A percentile compares a stretch with the other conserved stretches of the same genome.
Evolutionary conservation across 2,113 vertebrate species (phyloP).

Genomic region (Synchiropus splendidus): DNA sequence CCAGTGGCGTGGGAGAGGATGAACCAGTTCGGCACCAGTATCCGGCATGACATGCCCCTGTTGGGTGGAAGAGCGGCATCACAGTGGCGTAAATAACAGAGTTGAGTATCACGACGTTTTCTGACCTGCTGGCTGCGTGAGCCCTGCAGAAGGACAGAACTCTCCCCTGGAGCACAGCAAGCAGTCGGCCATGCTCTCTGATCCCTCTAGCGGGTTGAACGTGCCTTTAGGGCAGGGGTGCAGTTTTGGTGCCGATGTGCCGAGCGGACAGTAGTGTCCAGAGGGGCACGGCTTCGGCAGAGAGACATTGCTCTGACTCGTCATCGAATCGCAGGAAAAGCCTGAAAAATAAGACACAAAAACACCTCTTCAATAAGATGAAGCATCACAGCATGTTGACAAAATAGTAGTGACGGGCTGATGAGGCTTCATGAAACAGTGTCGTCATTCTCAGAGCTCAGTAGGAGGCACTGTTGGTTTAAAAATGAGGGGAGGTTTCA

Average conservation of each 20-base stretch:
- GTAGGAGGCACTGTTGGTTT: too few relatives aligned
- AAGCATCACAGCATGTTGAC: not conserved
- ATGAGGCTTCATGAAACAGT: too few relatives aligned
- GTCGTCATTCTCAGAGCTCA: too few relatives aligned
- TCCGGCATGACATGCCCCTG: slow-evolving; percentile 76
- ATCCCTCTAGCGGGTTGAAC: slow-evolving; percentile 63
- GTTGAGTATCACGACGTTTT: slow-evolving; percentile 1
- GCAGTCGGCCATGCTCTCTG: slow-evolving; percentile 59
- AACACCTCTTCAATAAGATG: not conserved
- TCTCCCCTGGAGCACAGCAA: slow-evolving; percentile 73
- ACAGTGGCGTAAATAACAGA: slow-evolving; percentile 1
- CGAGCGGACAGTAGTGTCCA: slow-evolving; percentile 81
- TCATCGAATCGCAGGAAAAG: slow-evolving; percentile 75
- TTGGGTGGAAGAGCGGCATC: slow-evolving; percentile 1
- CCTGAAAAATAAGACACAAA: slow-evolving; percentile 51
- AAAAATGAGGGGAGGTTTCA: too few relatives aligned
- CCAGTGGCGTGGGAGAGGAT: slow-evolving; percentile 57
- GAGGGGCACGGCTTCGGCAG: slow-evolving; percentile 69
- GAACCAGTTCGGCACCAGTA: slow-evolving; percentile 79
- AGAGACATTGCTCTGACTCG: slow-evolving; percentile 56
- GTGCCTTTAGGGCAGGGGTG: slow-evolving; percentile 77
- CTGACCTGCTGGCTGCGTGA: slow-evolving; percentile 75
- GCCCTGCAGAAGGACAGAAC: slow-evolving; percentile 72
- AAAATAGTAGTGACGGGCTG: too few relatives aligned
- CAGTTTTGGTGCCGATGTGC: slow-evolving; percentile 65